Conservation (phyloP, 2,113 vertebrate species). For the Vulpes vulpes region DNA sequence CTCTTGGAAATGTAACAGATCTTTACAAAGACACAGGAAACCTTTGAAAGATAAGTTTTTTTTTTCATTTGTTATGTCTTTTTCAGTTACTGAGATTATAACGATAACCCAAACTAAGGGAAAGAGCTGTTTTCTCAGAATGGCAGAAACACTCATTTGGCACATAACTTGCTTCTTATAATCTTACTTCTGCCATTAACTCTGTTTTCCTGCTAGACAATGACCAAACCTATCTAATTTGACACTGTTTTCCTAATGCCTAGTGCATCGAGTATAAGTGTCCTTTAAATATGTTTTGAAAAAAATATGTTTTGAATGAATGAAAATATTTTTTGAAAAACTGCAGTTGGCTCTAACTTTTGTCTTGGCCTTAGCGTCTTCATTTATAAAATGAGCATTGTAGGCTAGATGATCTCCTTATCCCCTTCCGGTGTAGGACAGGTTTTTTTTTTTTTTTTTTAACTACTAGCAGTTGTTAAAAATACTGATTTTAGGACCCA, state of each 20-base stretch:
- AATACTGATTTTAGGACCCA: neutral
- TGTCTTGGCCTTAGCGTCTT: neutral
- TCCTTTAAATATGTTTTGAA: constrained; percentile 5
- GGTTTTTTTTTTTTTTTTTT: neutral
- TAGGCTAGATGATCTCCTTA: neutral
- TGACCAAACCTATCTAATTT: neutral
- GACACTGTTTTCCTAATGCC: neutral
- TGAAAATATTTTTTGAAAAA: neutral
- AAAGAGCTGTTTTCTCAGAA: neutral
- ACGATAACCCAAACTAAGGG: neutral
- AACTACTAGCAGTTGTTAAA: neutral
- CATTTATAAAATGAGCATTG: neutral
- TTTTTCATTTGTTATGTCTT: neutral
- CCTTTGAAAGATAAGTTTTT: neutral
- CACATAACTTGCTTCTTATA: neutral
- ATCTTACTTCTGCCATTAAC: neutral
- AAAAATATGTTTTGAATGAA: constrained; percentile 5
- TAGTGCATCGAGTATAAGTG: neutral
- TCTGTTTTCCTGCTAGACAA: neutral
- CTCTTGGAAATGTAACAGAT: neutral
- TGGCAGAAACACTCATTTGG: neutral
- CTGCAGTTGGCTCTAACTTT: neutral
- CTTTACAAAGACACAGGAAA: constrained; percentile 38
- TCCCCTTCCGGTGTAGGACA: neutral
- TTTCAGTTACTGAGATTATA: neutral